phyloP scores from a whole-genome alignment of 2,113 vertebrate genomes.

The Corvus moneduloides region DNA sequence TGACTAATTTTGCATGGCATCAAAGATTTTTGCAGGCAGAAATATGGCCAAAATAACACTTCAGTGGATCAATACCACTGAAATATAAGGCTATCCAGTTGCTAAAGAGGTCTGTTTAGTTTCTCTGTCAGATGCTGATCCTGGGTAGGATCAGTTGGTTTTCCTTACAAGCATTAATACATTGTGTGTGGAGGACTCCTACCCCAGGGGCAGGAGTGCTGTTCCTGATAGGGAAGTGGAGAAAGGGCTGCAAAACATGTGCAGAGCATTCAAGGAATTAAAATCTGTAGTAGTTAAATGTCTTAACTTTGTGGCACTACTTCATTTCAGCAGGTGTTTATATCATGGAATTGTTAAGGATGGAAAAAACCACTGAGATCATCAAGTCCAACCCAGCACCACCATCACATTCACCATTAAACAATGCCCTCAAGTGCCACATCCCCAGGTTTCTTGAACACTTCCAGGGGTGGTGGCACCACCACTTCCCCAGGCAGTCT shows the following conservation, averaged over 20 bases:
- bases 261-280: not conserved
- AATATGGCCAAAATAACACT: slow-evolving; percentile 60
- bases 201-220: not conserved
- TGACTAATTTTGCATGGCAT: slow-evolving; percentile 53
- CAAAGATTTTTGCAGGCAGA: slow-evolving; percentile 58
- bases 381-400: not conserved
- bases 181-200: not conserved
- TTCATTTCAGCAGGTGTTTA: not conserved
- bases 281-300: not conserved
- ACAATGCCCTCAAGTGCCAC: not conserved
- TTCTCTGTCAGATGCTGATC: slow-evolving; percentile 8
- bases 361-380: not conserved
- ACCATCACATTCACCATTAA: not conserved
- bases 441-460: not conserved
- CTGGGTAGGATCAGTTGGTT: not conserved
- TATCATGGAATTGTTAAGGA: not conserved
- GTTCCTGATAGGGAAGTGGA: not conserved
- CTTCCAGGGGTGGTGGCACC: not conserved
- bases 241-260: not conserved
- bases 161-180: not conserved
- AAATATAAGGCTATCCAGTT: slow-evolving; percentile 61
- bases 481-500: not conserved
- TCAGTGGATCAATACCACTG: slow-evolving; percentile 63
- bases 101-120: slow-evolving; percentile 62
- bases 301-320: not conserved